Evolutionary conservation across 2,888 invertebrate genomes (phyloP).

Genomic region (Gnatocerus cornutus): DNA sequence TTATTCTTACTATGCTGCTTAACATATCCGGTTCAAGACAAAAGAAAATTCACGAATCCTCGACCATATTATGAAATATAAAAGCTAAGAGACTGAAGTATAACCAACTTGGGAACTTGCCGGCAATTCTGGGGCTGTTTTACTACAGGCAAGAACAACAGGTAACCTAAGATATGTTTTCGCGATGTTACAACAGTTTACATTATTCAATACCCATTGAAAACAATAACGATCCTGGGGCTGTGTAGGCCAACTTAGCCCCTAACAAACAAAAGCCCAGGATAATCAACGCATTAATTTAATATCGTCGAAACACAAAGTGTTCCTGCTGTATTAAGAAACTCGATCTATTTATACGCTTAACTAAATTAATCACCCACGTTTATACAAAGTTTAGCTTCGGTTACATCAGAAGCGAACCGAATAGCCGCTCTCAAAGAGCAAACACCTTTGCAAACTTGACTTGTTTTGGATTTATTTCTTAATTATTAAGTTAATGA

Average conservation of each 20-base stretch:
- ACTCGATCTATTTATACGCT: slow-evolving; percentile 45
- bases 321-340: slow-evolving; percentile 35
- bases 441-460: slow-evolving; percentile 15
- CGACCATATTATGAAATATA: slow-evolving; percentile 37
- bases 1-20: slow-evolving; percentile 17
- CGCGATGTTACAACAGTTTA: slow-evolving; percentile 45
- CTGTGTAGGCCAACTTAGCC: slow-evolving; percentile 38
- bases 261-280: slow-evolving; percentile 44
- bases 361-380: slow-evolving; percentile 36
- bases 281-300: slow-evolving; percentile 48
- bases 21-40: slow-evolving; percentile 31
- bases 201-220: slow-evolving; percentile 48
- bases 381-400: slow-evolving; percentile 27
- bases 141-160: slow-evolving; percentile 41
- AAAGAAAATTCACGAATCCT: slow-evolving; percentile 28
- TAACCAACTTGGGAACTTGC: slow-evolving; percentile 33
- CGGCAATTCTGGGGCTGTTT: slow-evolving; percentile 35
- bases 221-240: slow-evolving; percentile 45
- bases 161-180: slow-evolving; percentile 48
- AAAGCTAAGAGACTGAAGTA: slow-evolving; percentile 31
- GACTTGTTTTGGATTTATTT: slow-evolving; percentile 13
- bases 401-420: slow-evolving; percentile 20
- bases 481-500: slow-evolving; percentile 8
- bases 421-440: slow-evolving; percentile 12
- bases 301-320: slow-evolving; percentile 43